Base-by-base conservation (phyloP, 2,797 vertebrate species). In the Centropyge bicolor region DNA sequence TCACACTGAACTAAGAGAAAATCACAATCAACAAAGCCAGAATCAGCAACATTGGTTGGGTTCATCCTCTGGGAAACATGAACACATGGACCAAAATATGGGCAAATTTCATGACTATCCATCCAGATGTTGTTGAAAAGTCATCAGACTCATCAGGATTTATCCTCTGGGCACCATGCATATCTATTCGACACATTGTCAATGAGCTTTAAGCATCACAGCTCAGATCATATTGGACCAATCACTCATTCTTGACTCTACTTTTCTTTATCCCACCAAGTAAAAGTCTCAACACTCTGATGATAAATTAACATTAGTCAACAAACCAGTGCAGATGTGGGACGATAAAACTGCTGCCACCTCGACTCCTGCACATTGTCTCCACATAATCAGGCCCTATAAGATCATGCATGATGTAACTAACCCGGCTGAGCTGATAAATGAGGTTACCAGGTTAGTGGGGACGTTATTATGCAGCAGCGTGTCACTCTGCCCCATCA, bases 401-500 rank as follows among this genome's bases (percentile, higher is more conserved):
- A 12, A 35, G 73, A 70, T 76, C 79, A 59, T 20, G 46, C 75
- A 66, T 19, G 60, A 45, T 38, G 70, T 52, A 31, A 64, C 74
- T 24, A 27, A 36, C 51, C 46, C 41, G 4, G 5, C 11, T 2
- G 3, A 16, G 35, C n/a, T 40, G 43, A 64, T 78, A 46, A 88
- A 89, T 19, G 49, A 86, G 78, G 83, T 88, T 80, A 88, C 24
- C 76, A 76, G 89, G 85, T 91, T 91, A 87, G 79, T 7, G 19
- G 52, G 85, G 68, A 27, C 68, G 55, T 80, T 54, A 86, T 45
- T 72, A 83, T 59, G 70, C 38, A 57, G 67, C 52, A 19, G 31
- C 71, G 14, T 88, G 86, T 91, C 91, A 84, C 86, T 84, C 43
- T 24, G 54, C 38, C 57, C 36, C 79, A 86, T 78, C 88, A 41